These are phyloP conservation scores for Polyodon spathula DNA, from an alignment of 2,113 vertebrate species.

Conservation along the genomic window DNA sequence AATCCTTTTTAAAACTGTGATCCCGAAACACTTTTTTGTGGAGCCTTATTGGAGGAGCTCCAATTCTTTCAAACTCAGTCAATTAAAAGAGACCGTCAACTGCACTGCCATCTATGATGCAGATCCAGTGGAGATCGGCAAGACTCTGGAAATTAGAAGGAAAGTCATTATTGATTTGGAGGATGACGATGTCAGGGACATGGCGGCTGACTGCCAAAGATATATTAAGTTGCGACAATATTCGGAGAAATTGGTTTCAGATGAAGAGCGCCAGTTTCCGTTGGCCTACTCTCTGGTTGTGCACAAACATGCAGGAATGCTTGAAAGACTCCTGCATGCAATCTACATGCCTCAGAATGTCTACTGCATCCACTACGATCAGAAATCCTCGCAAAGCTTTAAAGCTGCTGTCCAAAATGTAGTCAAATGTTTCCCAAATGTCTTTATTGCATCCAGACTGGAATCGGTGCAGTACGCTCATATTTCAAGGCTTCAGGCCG, in stretches of 20 bases:
- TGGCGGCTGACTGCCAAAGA: slow-evolving; percentile 57
- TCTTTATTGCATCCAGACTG: slow-evolving; percentile 79
- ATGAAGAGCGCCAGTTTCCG: slow-evolving; percentile 65
- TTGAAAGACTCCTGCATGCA: slow-evolving; percentile 76
- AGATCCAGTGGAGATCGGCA: slow-evolving; percentile 79
- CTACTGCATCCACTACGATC: slow-evolving; percentile 88
- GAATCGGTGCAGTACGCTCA: slow-evolving; percentile 79
- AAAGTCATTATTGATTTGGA: slow-evolving; percentile 57
- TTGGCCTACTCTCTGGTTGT: slow-evolving; percentile 85
- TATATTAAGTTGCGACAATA: slow-evolving; percentile 64
- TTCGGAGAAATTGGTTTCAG: slow-evolving; percentile 49
- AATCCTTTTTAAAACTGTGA: slow-evolving; percentile 37
- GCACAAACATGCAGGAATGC: slow-evolving; percentile 82
- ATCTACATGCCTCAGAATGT: slow-evolving; percentile 74
- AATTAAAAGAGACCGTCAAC: slow-evolving; percentile 54
- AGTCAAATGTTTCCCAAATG: slow-evolving; percentile 71
- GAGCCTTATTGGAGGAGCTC: slow-evolving; percentile 54
- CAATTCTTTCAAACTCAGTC: slow-evolving; percentile 44
- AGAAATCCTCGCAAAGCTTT: slow-evolving; percentile 66
- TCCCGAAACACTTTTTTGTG: slow-evolving; percentile 40
- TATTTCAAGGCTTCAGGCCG: slow-evolving; percentile 78
- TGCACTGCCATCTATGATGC: slow-evolving; percentile 72
- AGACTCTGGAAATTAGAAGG: slow-evolving; percentile 66
- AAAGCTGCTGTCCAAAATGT: slow-evolving; percentile 69
- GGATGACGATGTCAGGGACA: slow-evolving; percentile 59